A percentile compares a stretch with the other conserved stretches of the same genome.
Conservation (phyloP, 2,888 invertebrate genomes). For the Acrobasis consociella region DNA sequence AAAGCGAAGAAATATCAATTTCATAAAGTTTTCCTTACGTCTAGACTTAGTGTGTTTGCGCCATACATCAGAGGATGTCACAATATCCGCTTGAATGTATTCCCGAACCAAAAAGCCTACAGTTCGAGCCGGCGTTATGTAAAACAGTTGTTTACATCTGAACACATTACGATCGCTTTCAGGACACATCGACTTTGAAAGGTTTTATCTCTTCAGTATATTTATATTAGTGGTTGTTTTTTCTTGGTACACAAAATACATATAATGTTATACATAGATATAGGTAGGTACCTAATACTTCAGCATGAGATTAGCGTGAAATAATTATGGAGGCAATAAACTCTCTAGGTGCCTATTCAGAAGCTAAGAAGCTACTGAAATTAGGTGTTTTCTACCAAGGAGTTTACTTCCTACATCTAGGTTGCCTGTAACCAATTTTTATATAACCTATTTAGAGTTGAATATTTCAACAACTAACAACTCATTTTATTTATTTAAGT, state of each 20-base stretch:
- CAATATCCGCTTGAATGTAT: not conserved
- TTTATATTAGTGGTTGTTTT: not conserved
- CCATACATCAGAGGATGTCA: not conserved
- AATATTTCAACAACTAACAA: no score
- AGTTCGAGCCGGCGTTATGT: not conserved
- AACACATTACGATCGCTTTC: slow-evolving; percentile 15
- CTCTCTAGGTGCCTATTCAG: no score
- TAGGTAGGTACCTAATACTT: no score
- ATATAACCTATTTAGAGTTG: no score
- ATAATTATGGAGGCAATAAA: no score
- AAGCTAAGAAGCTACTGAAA: no score
- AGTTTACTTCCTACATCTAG: no score
- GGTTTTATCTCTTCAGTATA: not conserved
- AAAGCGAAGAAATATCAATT: not conserved
- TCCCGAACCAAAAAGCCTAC: not conserved
- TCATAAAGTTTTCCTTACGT: not conserved
- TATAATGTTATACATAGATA: no score
- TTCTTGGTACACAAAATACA: not conserved
- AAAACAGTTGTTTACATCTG: slow-evolving; percentile 17
- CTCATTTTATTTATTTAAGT: no score
- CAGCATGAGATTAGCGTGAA: no score
- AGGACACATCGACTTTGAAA: slow-evolving; percentile 1
- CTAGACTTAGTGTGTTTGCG: not conserved
- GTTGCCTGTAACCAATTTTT: no score
- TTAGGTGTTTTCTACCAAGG: no score